Evolutionary conservation across 2,888 invertebrate genomes (phyloP), one percentile per base, ranked within the genome.

Genomic region (Apodemia duryi): DNA sequence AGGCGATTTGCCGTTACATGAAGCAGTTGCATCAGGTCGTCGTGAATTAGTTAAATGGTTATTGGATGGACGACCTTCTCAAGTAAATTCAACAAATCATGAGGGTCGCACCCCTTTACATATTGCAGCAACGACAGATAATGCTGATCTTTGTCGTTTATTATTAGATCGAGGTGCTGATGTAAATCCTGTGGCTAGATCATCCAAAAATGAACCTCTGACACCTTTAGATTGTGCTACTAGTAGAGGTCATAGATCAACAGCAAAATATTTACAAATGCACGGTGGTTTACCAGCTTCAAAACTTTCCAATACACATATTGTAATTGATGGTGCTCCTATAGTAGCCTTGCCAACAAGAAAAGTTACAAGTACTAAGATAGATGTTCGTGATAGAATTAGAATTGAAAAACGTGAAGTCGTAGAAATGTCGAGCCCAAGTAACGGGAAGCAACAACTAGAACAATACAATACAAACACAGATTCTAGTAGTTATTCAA

Each of bases 1-100:
- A 79, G 99, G 99, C 0, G 99, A 99, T 83, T 93, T 98, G 66
- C 98, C 99, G 0, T 92, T 99, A 35, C 99, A 99, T 81, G 99
- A 99, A 87, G 99, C 99, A 0, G 97, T 98, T 0, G 95, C 97
- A 57, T 98, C 98, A 0, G 98, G 98, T 1, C 93, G 98, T 69
- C 94, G 97, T 70, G 98, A 98, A 77, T 84, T 98, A 67, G 96
- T 98, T 0, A 95, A 96, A 75, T 98, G 98, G 98, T 88, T 99
- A 60, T 90, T 98, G 66, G 94, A 95, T 63, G 95, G 96, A 75
- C 93, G 97, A 69, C 96, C 97, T 1, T 96, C 96, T 74, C 96
- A 95, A 76, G 95, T 97, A 63, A 98, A 95, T 85, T 96, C 95
- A 62, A 95, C 96, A 4, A 99, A 99, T 80, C 97, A 97, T 75